phyloP scores from a whole-genome alignment of 2,888 invertebrate genomes.

The Rhagonycha fulva region DNA sequence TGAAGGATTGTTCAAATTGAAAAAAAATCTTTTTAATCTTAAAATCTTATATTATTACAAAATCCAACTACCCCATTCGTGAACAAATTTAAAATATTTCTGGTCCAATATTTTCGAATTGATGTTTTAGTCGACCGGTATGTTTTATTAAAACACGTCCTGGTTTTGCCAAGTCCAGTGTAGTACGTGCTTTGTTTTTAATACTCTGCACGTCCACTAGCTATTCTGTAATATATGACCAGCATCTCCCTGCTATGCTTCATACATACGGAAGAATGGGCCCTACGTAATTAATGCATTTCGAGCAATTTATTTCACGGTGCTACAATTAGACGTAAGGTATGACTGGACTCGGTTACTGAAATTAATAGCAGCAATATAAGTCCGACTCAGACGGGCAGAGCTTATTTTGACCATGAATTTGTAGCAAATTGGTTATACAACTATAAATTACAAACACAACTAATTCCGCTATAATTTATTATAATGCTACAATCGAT shows the following conservation, averaged over 20 bases:
- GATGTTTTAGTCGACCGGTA: not conserved
- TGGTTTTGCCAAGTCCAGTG: slow-evolving; percentile 29
- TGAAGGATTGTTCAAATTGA: not conserved
- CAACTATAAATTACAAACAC: slow-evolving; percentile 24
- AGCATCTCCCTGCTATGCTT: slow-evolving; percentile 41
- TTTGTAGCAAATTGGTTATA: slow-evolving; percentile 33
- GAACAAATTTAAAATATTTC: not conserved
- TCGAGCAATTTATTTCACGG: slow-evolving; percentile 52
- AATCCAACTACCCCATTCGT: not conserved
- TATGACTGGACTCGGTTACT: slow-evolving; percentile 46
- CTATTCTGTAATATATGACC: slow-evolving; percentile 43
- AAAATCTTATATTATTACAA: not conserved
- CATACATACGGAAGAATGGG: slow-evolving; percentile 46
- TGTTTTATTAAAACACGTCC: slow-evolving; percentile 24
- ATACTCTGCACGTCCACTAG: slow-evolving; percentile 49
- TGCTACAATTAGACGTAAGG: slow-evolving; percentile 52
- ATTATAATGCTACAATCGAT: not conserved
- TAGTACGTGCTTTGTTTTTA: slow-evolving; percentile 61
- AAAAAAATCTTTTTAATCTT: not conserved
- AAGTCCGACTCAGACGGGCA: slow-evolving; percentile 44
- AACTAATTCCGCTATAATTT: slow-evolving; percentile 10
- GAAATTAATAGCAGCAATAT: slow-evolving; percentile 57
- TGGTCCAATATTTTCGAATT: not conserved
- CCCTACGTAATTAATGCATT: slow-evolving; percentile 52
- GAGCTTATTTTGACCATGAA: slow-evolving; percentile 50